Conservation (phyloP, 1,140 invertebrate genomes). For the Drosophila mojavensis region DNA sequence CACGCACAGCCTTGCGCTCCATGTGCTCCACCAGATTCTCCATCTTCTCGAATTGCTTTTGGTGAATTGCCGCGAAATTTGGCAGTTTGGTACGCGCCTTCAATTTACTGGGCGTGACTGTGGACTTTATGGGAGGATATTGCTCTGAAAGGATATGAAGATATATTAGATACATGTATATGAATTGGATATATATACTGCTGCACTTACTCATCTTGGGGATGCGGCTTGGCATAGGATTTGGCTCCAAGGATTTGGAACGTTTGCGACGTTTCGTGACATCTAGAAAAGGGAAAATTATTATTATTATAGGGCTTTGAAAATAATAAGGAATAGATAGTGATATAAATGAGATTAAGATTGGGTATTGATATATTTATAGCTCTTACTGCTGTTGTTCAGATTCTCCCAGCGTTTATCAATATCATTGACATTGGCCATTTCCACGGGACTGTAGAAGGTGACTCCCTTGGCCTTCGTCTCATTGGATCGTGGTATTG, state of each 20-base stretch:
- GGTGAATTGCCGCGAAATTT: conserved; percentile 87
- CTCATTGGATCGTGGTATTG: conserved; percentile 30
- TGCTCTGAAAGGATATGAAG: conserved; percentile 18
- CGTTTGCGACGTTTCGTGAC: conserved; percentile 66
- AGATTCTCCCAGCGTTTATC: conserved; percentile 45
- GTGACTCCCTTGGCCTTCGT: conserved; percentile 43
- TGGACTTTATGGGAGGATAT: neutral
- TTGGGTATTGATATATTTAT: too few relatives aligned
- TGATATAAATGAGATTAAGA: neutral
- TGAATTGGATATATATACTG: too few relatives aligned
- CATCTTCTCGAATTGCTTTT: conserved; percentile 87
- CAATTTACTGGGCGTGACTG: conserved; percentile 39
- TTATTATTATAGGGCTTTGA: too few relatives aligned
- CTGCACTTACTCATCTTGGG: conserved; percentile 58
- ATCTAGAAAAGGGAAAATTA: conserved; percentile 34
- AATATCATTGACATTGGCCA: conserved; percentile 37
- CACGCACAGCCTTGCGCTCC: conserved; percentile 85
- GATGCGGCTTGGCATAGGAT: conserved; percentile 22
- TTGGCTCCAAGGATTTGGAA: conserved; percentile 64
- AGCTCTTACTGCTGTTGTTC: conserved; percentile 45
- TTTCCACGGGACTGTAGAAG: conserved; percentile 63
- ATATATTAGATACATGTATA: neutral
- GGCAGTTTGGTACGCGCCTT: conserved; percentile 85
- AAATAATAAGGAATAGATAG: neutral
- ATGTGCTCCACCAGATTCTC: conserved; percentile 87